These are phyloP conservation scores for Lagocephalus sceleratus DNA, from an alignment of 2,797 vertebrate species.

Conservation along the genomic window DNA sequence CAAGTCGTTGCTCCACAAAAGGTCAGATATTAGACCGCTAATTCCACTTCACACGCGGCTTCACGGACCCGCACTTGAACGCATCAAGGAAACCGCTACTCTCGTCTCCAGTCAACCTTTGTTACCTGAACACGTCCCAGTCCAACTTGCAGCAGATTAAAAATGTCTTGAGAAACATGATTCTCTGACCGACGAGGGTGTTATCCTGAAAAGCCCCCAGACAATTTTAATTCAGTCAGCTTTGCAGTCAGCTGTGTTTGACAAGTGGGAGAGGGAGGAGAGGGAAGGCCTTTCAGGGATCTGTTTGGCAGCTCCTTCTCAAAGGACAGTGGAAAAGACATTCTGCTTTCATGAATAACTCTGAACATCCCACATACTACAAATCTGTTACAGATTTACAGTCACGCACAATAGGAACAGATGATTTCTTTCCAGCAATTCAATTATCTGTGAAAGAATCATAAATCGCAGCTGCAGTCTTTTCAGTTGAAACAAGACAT, in stretches of 20 bases:
- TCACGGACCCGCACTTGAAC: no score
- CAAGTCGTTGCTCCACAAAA: background rate
- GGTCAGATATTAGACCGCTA: background rate
- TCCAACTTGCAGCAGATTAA: constrained; percentile 40
- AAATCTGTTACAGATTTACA: background rate
- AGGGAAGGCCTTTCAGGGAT: constrained; percentile 35
- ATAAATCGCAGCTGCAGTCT: background rate
- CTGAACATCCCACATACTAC: background rate
- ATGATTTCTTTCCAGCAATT: background rate
- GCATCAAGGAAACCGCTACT: no score
- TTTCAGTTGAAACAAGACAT: background rate
- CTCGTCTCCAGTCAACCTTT: background rate
- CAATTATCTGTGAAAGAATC: no score
- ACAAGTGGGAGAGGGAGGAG: constrained; percentile 32
- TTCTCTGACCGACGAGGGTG: constrained; percentile 15
- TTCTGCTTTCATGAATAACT: background rate
- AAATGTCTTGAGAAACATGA: constrained; percentile 52
- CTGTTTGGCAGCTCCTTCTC: constrained; percentile 4
- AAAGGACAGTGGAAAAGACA: constrained; percentile 2
- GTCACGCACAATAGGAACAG: background rate
- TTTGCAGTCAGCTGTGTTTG: constrained; percentile 57
- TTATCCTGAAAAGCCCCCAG: constrained; percentile 2
- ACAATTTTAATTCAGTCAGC: constrained; percentile 12
- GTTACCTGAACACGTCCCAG: constrained; percentile 51
- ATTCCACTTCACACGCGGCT: background rate